These are phyloP conservation scores for Cynaeus angustus DNA, from an alignment of 2,888 invertebrate genomes.

Conservation along the genomic window DNA sequence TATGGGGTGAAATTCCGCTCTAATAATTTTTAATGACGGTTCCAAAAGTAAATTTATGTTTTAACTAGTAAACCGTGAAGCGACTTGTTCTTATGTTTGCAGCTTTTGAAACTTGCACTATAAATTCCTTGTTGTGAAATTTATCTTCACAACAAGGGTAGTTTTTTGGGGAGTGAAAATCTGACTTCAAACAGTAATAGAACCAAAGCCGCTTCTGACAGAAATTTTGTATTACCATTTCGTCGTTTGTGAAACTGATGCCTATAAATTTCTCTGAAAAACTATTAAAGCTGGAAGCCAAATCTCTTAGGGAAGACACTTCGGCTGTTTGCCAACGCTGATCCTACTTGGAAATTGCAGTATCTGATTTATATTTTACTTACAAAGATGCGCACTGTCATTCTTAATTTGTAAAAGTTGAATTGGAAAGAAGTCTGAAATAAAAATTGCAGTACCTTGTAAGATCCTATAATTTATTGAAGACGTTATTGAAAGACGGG, in stretches of 20 bases:
- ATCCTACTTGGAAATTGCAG: conserved; percentile 30
- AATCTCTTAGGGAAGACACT: conserved; percentile 39
- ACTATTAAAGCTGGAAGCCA: conserved; percentile 42
- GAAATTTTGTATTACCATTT: conserved; percentile 23
- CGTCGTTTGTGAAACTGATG: conserved; percentile 15
- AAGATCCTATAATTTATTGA: conserved; percentile 19
- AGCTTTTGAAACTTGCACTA: conserved; percentile 1
- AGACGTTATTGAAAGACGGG: conserved; percentile 2
- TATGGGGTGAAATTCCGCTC: conserved; percentile 18
- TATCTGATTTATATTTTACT: no score
- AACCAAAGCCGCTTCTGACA: conserved; percentile 8
- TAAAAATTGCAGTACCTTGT: no score
- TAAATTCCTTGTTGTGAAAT: conserved; percentile 5
- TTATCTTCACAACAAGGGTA: neutral
- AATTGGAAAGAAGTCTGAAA: no score
- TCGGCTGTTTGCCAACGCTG: conserved; percentile 46
- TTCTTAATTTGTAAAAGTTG: no score
- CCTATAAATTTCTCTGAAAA: conserved; percentile 42
- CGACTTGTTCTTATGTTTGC: neutral
- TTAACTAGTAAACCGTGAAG: conserved; percentile 24
- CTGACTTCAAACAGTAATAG: conserved; percentile 10
- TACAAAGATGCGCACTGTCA: no score
- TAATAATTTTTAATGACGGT: conserved; percentile 22
- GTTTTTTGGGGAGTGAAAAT: neutral
- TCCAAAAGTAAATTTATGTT: conserved; percentile 41